Evolutionary conservation across 2,888 invertebrate species (phyloP), one percentile per base, ranked within the genome.

Genomic region (Drosophila lutescens): DNA sequence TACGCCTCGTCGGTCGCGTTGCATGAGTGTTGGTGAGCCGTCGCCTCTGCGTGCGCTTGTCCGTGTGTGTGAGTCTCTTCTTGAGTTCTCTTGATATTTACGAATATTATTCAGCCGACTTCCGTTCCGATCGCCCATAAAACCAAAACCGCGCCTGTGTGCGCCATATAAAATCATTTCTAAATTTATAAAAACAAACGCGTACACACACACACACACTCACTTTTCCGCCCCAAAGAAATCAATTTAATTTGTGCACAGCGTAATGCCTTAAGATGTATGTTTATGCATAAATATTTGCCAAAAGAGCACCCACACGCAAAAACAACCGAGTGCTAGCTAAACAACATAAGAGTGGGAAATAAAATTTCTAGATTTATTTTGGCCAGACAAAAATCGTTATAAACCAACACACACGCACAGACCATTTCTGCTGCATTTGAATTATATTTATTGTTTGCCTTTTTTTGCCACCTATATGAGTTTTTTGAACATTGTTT

Each of bases 151-250:
- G 32, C 20, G 38, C 30, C 36, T 30, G 55, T 43, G 10, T 59
- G 41, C 44, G 72, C 34, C 51, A 65, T 38, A 75, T 67, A 75
- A 82, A 85, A 79, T 84, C 88, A 86, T 86, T 87, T 86, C 79
- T 86, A 86, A 88, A 78, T 79, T 83, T 86, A 83, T 79, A 81
- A 76, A 68, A 68, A 50, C 62, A 67, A 66, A 65, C 65, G 65
- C 65, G 66, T 66, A 54, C 56, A 51, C 58, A 7, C 49, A 10
- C 30, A n/a, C 10, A n/a, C n/a, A 10, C 12, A 6, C 20, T 17
- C 20, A 20, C 36, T 17, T 5, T 30, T 15, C 15, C 49, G 23
- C 34, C 51, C 23, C n/a, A 26, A 51, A 58, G 40, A 77, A 79
- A 79, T 62, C 60, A 69, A 71, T 74, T 71, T 69, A 46, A 69